Evolutionary conservation across 2,113 vertebrate species (phyloP).

Genomic region (Columbina picui): DNA sequence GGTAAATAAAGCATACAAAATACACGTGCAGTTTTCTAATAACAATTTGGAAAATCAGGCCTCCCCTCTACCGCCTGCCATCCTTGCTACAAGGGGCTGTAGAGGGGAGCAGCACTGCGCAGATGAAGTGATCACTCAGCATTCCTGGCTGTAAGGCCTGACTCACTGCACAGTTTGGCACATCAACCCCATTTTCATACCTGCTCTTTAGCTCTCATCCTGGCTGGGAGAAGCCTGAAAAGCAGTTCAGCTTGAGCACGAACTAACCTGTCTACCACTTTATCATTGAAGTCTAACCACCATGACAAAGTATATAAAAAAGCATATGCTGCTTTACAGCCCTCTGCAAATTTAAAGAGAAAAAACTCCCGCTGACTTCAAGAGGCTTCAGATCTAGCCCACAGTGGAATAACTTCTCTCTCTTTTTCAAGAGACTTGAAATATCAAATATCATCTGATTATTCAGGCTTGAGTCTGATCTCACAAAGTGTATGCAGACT

Average conservation of each 20-base stretch:
- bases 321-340: neutral
- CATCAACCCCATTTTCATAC: neutral
- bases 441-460: neutral
- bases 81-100: neutral
- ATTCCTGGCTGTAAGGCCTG: neutral
- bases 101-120: neutral
- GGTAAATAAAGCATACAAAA: neutral
- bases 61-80: neutral
- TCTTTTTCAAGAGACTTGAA: constrained; percentile 1
- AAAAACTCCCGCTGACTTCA: neutral
- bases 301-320: neutral
- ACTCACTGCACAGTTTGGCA: neutral
- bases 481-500: neutral
- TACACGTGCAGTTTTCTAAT: neutral
- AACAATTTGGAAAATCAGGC: neutral
- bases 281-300: neutral
- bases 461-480: neutral
- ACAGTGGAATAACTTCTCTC: neutral
- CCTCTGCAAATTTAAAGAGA: neutral
- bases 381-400: constrained; percentile 20
- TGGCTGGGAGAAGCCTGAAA: neutral
- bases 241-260: neutral
- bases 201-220: neutral
- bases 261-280: neutral
- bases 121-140: neutral